Evolutionary conservation across 2,888 invertebrate genomes (phyloP).

Genomic region (Xylocampa areola): DNA sequence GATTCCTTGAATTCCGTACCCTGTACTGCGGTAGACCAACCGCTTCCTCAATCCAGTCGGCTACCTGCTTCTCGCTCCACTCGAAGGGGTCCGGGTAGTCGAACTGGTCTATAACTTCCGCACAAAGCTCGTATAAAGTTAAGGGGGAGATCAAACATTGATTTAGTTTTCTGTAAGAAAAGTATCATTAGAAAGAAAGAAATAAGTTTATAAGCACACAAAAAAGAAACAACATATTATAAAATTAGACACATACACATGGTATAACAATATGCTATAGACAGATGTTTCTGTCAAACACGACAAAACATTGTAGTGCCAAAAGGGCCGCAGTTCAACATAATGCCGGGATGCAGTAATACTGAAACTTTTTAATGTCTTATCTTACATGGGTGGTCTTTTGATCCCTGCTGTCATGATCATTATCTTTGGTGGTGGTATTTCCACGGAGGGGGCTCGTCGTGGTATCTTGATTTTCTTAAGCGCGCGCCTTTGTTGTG

Average conservation of each 20-base stretch:
- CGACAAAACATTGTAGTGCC: too few relatives aligned
- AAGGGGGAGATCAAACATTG: constrained; percentile 69
- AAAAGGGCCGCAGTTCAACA: too few relatives aligned
- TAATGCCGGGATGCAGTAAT: too few relatives aligned
- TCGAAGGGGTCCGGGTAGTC: constrained; percentile 77
- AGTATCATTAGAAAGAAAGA: too few relatives aligned
- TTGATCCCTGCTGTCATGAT: constrained; percentile 63
- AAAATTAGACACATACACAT: too few relatives aligned
- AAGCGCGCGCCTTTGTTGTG: too few relatives aligned
- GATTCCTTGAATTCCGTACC: constrained; percentile 64
- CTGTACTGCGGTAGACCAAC: constrained; percentile 86
- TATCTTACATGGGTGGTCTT: constrained; percentile 67
- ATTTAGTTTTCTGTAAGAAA: constrained; percentile 67
- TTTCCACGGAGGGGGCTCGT: constrained; percentile 63
- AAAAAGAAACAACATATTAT: too few relatives aligned
- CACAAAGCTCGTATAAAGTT: constrained; percentile 83
- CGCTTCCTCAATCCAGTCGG: constrained; percentile 70
- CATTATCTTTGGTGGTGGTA: constrained; percentile 48
- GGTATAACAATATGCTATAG: too few relatives aligned
- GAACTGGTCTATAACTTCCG: constrained; percentile 77
- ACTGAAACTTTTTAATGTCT: too few relatives aligned
- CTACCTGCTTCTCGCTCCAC: constrained; percentile 73
- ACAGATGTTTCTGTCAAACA: too few relatives aligned
- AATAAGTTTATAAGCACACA: too few relatives aligned
- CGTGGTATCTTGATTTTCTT: constrained; percentile 67